Evolutionary conservation across 2,113 vertebrate species (phyloP).

Genomic region (Dipodomys spectabilis): DNA sequence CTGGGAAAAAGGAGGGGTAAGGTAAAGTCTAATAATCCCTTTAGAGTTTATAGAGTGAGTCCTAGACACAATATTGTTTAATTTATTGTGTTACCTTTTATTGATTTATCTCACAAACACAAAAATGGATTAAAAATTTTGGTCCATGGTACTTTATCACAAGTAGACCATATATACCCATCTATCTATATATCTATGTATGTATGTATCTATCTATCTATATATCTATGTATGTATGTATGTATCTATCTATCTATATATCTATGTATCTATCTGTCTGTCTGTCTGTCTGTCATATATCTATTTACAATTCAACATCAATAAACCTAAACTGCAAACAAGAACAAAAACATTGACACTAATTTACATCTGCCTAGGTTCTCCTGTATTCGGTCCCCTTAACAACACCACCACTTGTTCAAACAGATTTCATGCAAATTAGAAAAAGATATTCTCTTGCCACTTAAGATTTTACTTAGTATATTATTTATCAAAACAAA

Average conservation of each 20-base stretch:
- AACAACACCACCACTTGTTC: not conserved
- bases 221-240: too few species aligned
- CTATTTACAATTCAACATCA: not conserved
- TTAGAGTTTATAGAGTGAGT: too few species aligned
- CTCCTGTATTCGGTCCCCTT: not conserved
- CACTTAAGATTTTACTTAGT: not conserved
- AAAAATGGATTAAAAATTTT: not conserved
- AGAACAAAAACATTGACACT: not conserved
- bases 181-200: too few species aligned
- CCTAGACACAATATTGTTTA: too few species aligned
- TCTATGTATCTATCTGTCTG: too few species aligned
- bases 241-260: too few species aligned
- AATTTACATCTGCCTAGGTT: not conserved
- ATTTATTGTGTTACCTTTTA: not conserved
- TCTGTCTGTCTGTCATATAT: not conserved
- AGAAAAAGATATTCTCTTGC: slow-evolving; percentile 22
- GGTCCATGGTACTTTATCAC: not conserved
- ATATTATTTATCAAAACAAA: too few species aligned
- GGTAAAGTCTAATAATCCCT: not conserved
- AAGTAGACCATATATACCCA: not conserved
- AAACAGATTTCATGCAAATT: not conserved
- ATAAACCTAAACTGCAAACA: not conserved
- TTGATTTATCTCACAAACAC: not conserved
- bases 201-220: too few species aligned
- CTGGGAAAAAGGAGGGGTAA: not conserved